These are phyloP conservation scores for Leptura quadrifasciata DNA, from an alignment of 2,888 invertebrate species.

Conservation along the genomic window DNA sequence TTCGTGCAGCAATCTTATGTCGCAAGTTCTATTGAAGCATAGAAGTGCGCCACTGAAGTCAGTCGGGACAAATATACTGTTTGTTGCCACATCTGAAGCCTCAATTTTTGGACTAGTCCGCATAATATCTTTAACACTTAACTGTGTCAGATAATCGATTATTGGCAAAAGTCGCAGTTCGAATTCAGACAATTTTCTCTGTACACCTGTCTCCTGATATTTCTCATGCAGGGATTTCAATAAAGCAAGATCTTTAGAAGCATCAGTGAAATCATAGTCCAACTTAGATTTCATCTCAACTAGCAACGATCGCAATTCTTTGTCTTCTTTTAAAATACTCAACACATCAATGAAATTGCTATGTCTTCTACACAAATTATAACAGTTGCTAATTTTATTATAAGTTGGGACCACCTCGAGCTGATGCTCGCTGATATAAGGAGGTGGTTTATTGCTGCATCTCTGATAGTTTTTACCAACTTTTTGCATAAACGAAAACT, in stretches of 20 bases:
- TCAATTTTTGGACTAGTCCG: slow-evolving; percentile 23
- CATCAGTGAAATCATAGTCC: slow-evolving; percentile 54
- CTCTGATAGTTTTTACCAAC: slow-evolving; percentile 68
- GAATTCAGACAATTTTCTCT: slow-evolving; percentile 44
- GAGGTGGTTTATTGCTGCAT: slow-evolving; percentile 64
- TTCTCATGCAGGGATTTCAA: slow-evolving; percentile 56
- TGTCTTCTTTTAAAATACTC: slow-evolving; percentile 49
- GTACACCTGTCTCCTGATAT: slow-evolving; percentile 39
- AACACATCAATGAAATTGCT: slow-evolving; percentile 54
- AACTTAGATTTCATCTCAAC: slow-evolving; percentile 61
- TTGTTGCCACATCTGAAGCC: slow-evolving; percentile 21
- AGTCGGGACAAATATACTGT: slow-evolving; percentile 61
- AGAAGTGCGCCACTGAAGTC: slow-evolving; percentile 62
- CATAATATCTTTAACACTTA: slow-evolving; percentile 47
- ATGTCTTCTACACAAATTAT: slow-evolving; percentile 59
- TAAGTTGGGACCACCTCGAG: slow-evolving; percentile 58
- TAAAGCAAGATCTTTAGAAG: slow-evolving; percentile 56
- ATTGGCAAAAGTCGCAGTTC: slow-evolving; percentile 63
- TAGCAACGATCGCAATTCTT: slow-evolving; percentile 51
- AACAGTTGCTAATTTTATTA: slow-evolving; percentile 55
- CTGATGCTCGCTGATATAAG: slow-evolving; percentile 64
- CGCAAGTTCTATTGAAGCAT: slow-evolving; percentile 59
- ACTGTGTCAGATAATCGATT: slow-evolving; percentile 64
- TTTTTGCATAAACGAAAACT: slow-evolving; percentile 67
- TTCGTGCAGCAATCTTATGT: slow-evolving; percentile 65